Evolutionary conservation across 2,113 vertebrate species (phyloP).

Genomic region (Himantopus leucocephalus): DNA sequence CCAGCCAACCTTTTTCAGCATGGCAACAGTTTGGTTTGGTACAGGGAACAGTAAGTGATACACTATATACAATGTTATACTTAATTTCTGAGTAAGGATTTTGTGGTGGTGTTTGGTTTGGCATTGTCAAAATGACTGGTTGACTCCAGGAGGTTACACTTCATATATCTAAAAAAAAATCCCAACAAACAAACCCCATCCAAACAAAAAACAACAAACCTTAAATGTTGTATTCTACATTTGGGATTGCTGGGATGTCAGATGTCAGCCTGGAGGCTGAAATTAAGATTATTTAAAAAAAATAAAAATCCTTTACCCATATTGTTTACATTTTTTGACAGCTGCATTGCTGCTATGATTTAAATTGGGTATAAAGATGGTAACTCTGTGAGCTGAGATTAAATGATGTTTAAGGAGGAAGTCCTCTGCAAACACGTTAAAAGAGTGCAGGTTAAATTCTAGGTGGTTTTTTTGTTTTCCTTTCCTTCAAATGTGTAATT

Average conservation of each 20-base stretch:
- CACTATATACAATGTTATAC: background rate
- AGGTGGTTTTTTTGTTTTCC: background rate
- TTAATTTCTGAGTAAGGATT: background rate
- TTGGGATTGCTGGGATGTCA: background rate
- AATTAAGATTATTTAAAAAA: background rate
- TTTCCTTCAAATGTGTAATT: background rate
- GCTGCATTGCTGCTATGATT: background rate
- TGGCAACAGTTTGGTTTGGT: background rate
- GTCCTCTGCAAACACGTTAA: background rate
- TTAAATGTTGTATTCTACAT: background rate
- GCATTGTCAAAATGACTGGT: background rate
- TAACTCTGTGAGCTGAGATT: background rate
- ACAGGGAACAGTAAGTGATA: background rate
- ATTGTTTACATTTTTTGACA: background rate
- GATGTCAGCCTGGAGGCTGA: background rate
- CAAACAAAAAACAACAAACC: background rate
- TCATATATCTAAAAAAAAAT: background rate
- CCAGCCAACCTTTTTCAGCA: background rate
- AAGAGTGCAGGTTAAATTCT: background rate
- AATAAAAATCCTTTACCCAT: background rate
- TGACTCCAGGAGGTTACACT: background rate
- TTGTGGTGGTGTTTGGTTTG: background rate
- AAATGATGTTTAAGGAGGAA: background rate
- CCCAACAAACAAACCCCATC: too few species aligned
- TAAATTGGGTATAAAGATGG: background rate